These are phyloP conservation scores for Oryzias sinensis DNA, from an alignment of 2,797 vertebrate species.

Conservation along the genomic window DNA sequence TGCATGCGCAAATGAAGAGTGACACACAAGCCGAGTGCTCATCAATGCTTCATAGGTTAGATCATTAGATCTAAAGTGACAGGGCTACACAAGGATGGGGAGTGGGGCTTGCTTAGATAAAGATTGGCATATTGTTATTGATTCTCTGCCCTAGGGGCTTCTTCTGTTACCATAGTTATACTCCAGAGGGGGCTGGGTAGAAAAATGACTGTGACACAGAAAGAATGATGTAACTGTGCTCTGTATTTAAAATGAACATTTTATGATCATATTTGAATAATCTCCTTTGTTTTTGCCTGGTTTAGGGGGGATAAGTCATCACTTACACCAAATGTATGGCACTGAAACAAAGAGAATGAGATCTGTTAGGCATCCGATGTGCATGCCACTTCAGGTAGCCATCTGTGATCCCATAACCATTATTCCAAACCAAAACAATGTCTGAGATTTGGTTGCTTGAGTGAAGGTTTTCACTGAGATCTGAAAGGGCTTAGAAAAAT, in stretches of 20 bases:
- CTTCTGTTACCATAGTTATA: constrained; percentile 74
- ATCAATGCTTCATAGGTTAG: constrained; percentile 79
- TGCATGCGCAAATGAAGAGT: constrained; percentile 66
- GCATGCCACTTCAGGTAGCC: constrained; percentile 55
- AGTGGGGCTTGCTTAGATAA: constrained; percentile 74
- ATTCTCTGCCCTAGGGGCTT: constrained; percentile 72
- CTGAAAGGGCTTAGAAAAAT: constrained; percentile 60
- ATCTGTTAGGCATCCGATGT: constrained; percentile 31
- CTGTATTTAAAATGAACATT: constrained; percentile 38
- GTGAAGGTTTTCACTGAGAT: constrained; percentile 55
- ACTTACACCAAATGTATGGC: constrained; percentile 35
- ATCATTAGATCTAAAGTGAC: constrained; percentile 81
- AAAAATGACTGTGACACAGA: constrained; percentile 45
- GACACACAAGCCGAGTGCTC: constrained; percentile 66
- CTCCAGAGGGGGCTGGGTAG: constrained; percentile 26
- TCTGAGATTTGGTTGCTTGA: constrained; percentile 43
- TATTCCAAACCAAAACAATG: constrained; percentile 60
- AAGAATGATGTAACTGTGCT: constrained; percentile 58
- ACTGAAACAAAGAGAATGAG: constrained; percentile 18
- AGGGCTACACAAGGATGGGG: constrained; percentile 70
- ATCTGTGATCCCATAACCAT: constrained; percentile 67
- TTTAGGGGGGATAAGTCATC: constrained; percentile 25
- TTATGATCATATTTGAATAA: constrained; percentile 46
- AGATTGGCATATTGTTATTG: constrained; percentile 82
- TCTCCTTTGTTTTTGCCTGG: constrained; percentile 28